Evolutionary conservation across 2,113 vertebrate species (phyloP).

Genomic region (Psilopogon haemacephalus): DNA sequence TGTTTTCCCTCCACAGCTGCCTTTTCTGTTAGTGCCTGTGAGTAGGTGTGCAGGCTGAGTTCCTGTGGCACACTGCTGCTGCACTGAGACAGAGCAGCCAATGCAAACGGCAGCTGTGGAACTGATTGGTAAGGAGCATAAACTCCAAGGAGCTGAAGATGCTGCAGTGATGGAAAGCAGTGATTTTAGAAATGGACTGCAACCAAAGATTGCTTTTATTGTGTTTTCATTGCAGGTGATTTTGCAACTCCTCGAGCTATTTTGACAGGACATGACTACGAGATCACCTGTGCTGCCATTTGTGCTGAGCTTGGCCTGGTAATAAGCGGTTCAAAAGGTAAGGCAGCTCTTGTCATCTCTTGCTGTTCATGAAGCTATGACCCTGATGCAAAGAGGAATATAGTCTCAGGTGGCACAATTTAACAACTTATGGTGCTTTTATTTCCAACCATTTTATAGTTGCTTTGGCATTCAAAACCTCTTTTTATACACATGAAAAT

Average conservation of each 20-base stretch:
- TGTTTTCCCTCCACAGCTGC: neutral
- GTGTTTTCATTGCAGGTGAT: slow-evolving; percentile 77
- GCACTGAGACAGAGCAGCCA: neutral
- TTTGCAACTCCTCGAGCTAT: slow-evolving; percentile 90
- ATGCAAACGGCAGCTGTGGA: neutral
- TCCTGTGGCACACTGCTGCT: neutral
- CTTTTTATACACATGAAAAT: neutral
- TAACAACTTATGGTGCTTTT: neutral
- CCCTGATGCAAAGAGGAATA: neutral
- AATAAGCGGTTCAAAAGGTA: slow-evolving; percentile 96
- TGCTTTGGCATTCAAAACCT: neutral
- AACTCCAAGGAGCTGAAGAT: neutral
- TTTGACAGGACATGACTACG: slow-evolving; percentile 93
- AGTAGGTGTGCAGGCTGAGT: neutral
- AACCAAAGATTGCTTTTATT: neutral
- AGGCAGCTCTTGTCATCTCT: neutral
- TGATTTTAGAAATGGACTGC: neutral
- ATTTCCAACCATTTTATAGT: neutral
- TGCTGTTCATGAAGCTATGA: neutral
- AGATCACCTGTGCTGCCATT: slow-evolving; percentile 90
- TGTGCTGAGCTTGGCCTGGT: slow-evolving; percentile 95
- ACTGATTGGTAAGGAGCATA: neutral
- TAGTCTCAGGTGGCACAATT: neutral
- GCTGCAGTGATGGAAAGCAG: neutral
- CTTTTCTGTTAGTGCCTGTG: neutral